Evolutionary conservation across 2,888 invertebrate genomes (phyloP).

Genomic region (Morpho deidamia): DNA sequence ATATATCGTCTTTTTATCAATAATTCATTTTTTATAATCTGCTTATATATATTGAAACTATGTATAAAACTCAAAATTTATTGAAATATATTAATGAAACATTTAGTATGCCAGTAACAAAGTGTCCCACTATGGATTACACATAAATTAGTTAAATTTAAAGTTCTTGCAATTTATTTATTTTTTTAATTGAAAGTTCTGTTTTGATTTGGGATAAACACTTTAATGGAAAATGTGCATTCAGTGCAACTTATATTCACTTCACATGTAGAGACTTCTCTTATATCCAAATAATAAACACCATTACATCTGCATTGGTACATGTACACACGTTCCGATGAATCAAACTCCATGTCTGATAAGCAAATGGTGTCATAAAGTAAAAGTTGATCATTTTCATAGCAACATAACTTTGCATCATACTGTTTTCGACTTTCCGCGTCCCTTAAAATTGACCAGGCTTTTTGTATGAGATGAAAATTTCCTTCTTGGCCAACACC

Average conservation of each 20-base stretch:
- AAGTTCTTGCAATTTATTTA: too few species aligned
- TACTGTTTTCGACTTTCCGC: slow-evolving; percentile 80
- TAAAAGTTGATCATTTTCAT: slow-evolving; percentile 76
- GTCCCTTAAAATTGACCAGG: slow-evolving; percentile 84
- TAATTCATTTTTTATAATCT: too few species aligned
- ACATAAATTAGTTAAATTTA: too few species aligned
- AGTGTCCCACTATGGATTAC: too few species aligned
- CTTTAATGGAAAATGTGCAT: slow-evolving; percentile 84
- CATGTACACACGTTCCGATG: slow-evolving; percentile 47
- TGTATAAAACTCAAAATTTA: too few species aligned
- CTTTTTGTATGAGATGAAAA: slow-evolving; percentile 78
- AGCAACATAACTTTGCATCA: slow-evolving; percentile 79
- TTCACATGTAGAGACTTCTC: slow-evolving; percentile 37
- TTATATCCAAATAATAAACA: slow-evolving; percentile 62
- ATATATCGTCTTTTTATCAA: too few species aligned
- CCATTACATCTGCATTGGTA: slow-evolving; percentile 86
- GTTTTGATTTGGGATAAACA: slow-evolving; percentile 43
- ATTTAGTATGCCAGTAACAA: too few species aligned
- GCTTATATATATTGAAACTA: too few species aligned
- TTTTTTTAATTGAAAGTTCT: too few species aligned
- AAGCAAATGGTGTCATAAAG: slow-evolving; percentile 78
- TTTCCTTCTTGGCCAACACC: slow-evolving; percentile 33
- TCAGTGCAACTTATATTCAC: slow-evolving; percentile 82
- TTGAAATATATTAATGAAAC: too few species aligned
- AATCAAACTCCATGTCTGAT: slow-evolving; percentile 62